A percentile compares a stretch with the other conserved stretches of the same genome.
Conservation (phyloP, 2,888 invertebrate species). For the Anarsia innoxiella region DNA sequence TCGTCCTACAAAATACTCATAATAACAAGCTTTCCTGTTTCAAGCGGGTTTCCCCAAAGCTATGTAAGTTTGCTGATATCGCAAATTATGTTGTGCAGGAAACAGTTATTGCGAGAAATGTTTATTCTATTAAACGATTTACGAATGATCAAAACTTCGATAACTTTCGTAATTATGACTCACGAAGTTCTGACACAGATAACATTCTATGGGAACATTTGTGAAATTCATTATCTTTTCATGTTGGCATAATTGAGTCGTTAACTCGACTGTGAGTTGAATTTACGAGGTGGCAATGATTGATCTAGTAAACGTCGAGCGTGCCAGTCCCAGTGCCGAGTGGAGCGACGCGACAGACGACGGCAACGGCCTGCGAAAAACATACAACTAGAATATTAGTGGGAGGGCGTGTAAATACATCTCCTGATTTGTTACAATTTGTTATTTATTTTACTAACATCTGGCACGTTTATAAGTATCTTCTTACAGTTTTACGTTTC, state of each 20-base stretch:
- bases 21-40: constrained; percentile 30
- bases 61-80: background rate
- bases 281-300: constrained; percentile 40
- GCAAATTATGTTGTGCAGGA: background rate
- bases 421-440: constrained; percentile 25
- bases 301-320: constrained; percentile 27
- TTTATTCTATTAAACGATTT: no score
- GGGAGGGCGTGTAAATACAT: constrained; percentile 17
- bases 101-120: no score
- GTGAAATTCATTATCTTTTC: constrained; percentile 16
- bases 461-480: no score
- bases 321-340: constrained; percentile 5
- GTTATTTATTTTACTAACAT: no score
- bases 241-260: constrained; percentile 17
- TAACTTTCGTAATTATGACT: no score
- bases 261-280: constrained; percentile 14
- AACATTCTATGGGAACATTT: no score
- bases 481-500: no score
- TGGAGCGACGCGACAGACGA: constrained; percentile 18
- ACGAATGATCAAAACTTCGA: no score
- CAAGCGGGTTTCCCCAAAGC: constrained; percentile 28
- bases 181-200: no score
- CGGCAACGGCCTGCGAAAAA: constrained; percentile 41
- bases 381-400: constrained; percentile 23
- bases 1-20: constrained; percentile 30